Conservation (phyloP, 2,113 vertebrate species). For the Ptyas mucosa region DNA sequence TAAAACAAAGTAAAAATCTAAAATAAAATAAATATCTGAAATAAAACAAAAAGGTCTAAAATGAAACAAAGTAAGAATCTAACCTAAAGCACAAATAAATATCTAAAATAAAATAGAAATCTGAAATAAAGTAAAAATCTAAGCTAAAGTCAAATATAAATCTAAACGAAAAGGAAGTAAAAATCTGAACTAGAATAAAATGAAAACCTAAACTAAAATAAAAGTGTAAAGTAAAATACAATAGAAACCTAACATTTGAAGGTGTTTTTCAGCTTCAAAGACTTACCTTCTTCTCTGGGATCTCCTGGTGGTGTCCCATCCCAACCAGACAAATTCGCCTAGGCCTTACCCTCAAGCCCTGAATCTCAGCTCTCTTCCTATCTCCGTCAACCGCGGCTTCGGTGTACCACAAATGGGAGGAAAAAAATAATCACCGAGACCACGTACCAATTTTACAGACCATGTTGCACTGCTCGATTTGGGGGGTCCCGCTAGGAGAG, state of each 20-base stretch:
- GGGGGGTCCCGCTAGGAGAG: not conserved
- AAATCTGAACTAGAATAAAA: not conserved
- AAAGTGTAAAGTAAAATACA: not conserved
- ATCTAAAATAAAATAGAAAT: not conserved
- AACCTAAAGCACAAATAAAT: not conserved
- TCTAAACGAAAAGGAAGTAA: not conserved
- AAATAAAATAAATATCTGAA: not conserved
- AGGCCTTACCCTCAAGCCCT: not conserved
- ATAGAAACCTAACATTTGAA: not conserved
- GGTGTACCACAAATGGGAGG: not conserved
- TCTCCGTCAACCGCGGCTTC: not conserved
- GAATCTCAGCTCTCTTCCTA: not conserved
- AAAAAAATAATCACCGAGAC: fast-evolving
- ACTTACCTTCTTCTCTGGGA: not conserved
- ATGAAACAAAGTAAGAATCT: not conserved
- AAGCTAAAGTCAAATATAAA: not conserved
- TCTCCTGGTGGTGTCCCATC: not conserved
- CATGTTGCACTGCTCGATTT: not conserved
- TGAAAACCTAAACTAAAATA: not conserved
- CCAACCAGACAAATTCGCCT: not conserved
- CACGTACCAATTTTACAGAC: not conserved
- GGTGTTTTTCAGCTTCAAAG: not conserved
- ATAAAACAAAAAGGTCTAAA: not conserved
- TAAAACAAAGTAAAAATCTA: not conserved
- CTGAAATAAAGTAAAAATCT: too few species aligned